A percentile compares a stretch with the other conserved stretches of the same genome.
Conservation (phyloP, 30 jellyfish, hydroid and myxozoan genomes). For the Aurelia aurita complex sp. Pacific region DNA sequence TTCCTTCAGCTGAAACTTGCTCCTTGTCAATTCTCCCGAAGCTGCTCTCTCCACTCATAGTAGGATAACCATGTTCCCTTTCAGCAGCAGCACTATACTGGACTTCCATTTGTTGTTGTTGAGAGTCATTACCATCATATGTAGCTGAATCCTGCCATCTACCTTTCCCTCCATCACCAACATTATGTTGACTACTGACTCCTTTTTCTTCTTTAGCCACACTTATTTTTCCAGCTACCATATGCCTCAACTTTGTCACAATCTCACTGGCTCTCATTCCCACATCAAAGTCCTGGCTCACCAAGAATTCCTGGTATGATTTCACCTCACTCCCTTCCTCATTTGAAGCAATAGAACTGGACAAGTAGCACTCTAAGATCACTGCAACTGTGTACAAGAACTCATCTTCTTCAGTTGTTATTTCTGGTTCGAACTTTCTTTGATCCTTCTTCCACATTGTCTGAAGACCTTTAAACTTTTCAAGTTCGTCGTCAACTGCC, state of each 20-base stretch:
- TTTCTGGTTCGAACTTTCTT: not conserved
- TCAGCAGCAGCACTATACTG: too few relatives aligned
- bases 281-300: constrained; percentile 12
- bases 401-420: not conserved
- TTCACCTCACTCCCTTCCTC: constrained; percentile 18
- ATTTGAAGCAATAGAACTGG: not conserved
- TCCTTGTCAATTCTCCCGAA: constrained; percentile 4
- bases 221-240: too few relatives aligned
- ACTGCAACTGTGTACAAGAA: constrained; percentile 9
- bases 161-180: not conserved
- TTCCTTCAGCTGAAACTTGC: constrained; percentile 45
- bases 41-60: too few relatives aligned
- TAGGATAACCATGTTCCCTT: too few relatives aligned
- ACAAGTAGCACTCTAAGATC: constrained; percentile 7
- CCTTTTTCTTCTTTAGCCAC: not conserved
- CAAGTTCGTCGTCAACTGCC: constrained; percentile 17
- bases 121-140: not conserved
- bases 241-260: not conserved
- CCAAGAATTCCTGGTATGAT: constrained; percentile 8
- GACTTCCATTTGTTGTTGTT: not conserved
- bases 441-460: not conserved
- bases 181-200: not conserved
- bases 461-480: constrained; percentile 28
- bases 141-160: not conserved
- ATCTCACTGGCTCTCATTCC: constrained; percentile 20